Evolutionary conservation across 2,888 invertebrate genomes (phyloP).

Genomic region (Hirtodrosophila histrioides): DNA sequence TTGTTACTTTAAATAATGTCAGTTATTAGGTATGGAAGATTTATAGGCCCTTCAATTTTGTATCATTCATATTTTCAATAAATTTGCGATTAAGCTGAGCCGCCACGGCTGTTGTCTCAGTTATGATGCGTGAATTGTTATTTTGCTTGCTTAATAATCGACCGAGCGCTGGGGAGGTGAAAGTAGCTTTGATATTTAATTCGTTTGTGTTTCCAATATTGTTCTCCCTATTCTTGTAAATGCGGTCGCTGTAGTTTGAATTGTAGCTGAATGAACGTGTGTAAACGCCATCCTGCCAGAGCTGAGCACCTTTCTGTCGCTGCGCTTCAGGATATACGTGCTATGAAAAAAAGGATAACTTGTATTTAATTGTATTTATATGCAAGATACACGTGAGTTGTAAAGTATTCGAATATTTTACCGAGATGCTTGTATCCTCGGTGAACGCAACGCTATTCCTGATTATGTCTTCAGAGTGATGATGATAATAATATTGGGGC

Average conservation of each 20-base stretch:
- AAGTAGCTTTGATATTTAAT: constrained; percentile 29
- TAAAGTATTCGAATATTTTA: constrained; percentile 18
- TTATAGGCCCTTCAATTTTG: constrained; percentile 40
- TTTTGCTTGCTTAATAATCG: constrained; percentile 34
- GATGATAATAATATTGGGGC: constrained; percentile 81
- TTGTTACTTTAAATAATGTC: constrained; percentile 19
- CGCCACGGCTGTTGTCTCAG: constrained; percentile 22
- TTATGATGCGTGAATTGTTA: constrained; percentile 33
- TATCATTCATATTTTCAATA: constrained; percentile 47
- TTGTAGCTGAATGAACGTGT: constrained; percentile 45
- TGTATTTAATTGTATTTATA: neutral
- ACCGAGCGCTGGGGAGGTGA: constrained; percentile 17
- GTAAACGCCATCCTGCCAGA: constrained; percentile 49
- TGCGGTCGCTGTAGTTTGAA: constrained; percentile 44
- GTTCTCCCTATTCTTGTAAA: constrained; percentile 41
- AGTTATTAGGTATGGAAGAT: constrained; percentile 21
- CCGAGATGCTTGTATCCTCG: constrained; percentile 53
- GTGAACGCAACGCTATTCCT: constrained; percentile 68
- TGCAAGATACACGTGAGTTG: neutral
- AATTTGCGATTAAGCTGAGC: constrained; percentile 41
- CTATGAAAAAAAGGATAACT: constrained; percentile 17
- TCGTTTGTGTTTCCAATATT: constrained; percentile 8
- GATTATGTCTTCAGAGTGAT: constrained; percentile 82
- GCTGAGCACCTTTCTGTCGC: constrained; percentile 28
- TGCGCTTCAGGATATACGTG: constrained; percentile 47